phyloP scores from a whole-genome alignment of 1,140 invertebrate species.

The Drosophila asahinai region DNA sequence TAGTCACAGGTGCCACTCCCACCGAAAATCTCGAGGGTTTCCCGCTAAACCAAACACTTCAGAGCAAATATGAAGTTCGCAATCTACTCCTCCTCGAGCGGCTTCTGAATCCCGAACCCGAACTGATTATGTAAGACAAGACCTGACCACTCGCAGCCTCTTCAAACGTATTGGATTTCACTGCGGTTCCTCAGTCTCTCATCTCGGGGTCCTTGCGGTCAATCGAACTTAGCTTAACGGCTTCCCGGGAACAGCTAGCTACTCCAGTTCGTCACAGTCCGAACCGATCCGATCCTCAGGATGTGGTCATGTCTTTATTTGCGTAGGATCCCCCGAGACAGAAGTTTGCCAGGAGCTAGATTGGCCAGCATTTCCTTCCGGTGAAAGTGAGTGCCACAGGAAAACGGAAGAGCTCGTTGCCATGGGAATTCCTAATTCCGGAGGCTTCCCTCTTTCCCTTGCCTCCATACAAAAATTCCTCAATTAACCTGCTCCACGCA shows the following conservation, averaged over 20 bases:
- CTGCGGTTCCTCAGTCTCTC: constrained; percentile 34
- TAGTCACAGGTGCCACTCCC: constrained; percentile 69
- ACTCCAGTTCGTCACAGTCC: constrained; percentile 12
- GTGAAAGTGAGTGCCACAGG: constrained; percentile 22
- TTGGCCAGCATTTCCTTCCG: constrained; percentile 59
- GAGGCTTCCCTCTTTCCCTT: background rate
- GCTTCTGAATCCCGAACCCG: constrained; percentile 12
- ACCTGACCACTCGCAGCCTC: constrained; percentile 61
- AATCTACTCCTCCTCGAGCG: constrained; percentile 29
- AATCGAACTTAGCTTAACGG: constrained; percentile 80
- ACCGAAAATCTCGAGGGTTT: constrained; percentile 43
- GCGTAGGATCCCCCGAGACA: constrained; percentile 32
- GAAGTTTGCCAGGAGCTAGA: constrained; percentile 16
- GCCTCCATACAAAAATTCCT: constrained; percentile 5
- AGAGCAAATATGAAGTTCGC: constrained; percentile 59
- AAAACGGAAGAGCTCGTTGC: constrained; percentile 57
- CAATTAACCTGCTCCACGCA: constrained; percentile 55
- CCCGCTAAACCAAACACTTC: constrained; percentile 75
- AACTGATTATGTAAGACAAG: constrained; percentile 75
- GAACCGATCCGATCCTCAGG: constrained; percentile 22
- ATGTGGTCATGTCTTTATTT: constrained; percentile 70
- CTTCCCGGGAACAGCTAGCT: constrained; percentile 20
- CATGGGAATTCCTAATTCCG: constrained; percentile 23
- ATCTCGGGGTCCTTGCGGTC: constrained; percentile 59
- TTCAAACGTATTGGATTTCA: constrained; percentile 78